A percentile compares a stretch with the other conserved stretches of the same genome.
Conservation (phyloP, 2,113 vertebrate species). For the Ceyx margarethae region DNA sequence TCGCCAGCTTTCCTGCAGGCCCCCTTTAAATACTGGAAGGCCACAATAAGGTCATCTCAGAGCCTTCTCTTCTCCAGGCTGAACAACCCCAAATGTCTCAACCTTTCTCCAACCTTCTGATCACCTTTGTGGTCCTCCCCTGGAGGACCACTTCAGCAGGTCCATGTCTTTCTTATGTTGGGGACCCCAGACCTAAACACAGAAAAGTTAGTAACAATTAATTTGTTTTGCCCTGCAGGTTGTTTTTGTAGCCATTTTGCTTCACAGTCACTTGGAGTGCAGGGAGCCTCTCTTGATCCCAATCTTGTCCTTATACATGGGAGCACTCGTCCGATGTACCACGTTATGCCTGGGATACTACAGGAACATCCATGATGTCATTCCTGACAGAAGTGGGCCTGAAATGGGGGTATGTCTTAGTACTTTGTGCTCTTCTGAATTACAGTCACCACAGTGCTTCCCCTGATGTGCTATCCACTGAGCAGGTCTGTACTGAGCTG, state of each 20-base stretch:
- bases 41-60: not conserved
- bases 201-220: not conserved
- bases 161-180: not conserved
- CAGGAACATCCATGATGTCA: slow-evolving; percentile 90
- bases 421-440: not conserved
- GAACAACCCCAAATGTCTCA: not conserved
- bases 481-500: not conserved
- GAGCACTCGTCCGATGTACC: slow-evolving; percentile 91
- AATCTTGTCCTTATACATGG: slow-evolving; percentile 96
- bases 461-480: not conserved
- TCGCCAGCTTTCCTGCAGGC: not conserved
- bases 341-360: slow-evolving; percentile 94
- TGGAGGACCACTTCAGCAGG: not conserved
- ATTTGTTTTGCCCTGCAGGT: slow-evolving; percentile 74
- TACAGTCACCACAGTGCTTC: not conserved
- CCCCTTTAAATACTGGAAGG: not conserved
- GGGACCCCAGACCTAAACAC: not conserved
- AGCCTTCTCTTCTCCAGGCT: not conserved
- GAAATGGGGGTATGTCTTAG: slow-evolving; percentile 86
- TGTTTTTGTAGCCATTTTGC: slow-evolving; percentile 93
- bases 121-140: not conserved
- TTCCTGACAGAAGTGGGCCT: slow-evolving; percentile 89
- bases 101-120: not conserved
- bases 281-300: slow-evolving; percentile 94
- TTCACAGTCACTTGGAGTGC: slow-evolving; percentile 95